Evolutionary conservation across 2,113 vertebrate genomes (phyloP).

Genomic region (Puffinus mauretanicus): DNA sequence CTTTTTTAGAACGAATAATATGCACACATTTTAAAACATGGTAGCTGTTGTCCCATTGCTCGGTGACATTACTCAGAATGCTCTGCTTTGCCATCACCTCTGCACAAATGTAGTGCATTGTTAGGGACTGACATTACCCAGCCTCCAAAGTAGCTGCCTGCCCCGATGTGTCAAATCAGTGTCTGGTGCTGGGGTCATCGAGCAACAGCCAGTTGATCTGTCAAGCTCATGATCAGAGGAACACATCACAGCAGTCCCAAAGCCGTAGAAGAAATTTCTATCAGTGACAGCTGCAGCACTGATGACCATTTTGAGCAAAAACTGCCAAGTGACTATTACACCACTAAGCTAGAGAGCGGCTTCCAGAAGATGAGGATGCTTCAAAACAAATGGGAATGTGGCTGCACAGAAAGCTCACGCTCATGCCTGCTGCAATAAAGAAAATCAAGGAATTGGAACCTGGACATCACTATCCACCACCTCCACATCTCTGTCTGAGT

Average conservation of each 20-base stretch:
- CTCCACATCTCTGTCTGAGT: neutral
- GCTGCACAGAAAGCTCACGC: neutral
- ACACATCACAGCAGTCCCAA: neutral
- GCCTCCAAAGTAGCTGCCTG: neutral
- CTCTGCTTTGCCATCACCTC: neutral
- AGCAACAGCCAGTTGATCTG: neutral
- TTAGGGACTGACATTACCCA: neutral
- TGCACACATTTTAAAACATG: neutral
- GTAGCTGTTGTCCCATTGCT: neutral
- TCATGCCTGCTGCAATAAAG: neutral
- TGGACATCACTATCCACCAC: neutral
- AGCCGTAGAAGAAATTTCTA: neutral
- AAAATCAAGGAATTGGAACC: neutral
- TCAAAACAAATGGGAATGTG: neutral
- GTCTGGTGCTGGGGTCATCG: neutral
- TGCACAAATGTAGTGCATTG: neutral
- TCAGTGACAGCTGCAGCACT: neutral
- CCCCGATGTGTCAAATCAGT: neutral
- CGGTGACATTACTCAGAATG: neutral
- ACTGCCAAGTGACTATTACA: neutral
- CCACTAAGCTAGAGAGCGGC: accelerated
- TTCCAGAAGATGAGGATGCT: neutral
- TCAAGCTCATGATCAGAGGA: neutral
- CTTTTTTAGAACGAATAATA: neutral
- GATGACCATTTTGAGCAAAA: neutral